phyloP scores from a whole-genome alignment of 1,140 invertebrate species.

The Drosophila triauraria region DNA sequence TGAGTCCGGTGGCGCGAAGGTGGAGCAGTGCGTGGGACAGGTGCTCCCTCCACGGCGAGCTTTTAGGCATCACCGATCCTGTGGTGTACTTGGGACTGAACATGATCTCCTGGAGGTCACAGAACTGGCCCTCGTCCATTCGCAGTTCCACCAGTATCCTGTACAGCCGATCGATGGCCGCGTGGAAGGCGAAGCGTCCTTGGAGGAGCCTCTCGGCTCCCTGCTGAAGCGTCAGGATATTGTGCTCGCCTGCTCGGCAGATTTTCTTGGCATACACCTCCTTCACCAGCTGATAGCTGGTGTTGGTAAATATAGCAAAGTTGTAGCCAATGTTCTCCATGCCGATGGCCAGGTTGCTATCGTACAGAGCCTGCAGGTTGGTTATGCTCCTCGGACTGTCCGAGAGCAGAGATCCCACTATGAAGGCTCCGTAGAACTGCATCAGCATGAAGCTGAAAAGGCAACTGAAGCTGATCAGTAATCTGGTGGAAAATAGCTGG shows the following conservation, averaged over 20 bases:
- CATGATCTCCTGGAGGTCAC: constrained; percentile 74
- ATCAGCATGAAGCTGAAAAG: constrained; percentile 86
- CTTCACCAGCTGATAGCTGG: constrained; percentile 45
- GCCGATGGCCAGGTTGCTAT: constrained; percentile 86
- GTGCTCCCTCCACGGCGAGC: constrained; percentile 70
- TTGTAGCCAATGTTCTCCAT: constrained; percentile 86
- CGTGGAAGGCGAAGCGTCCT: constrained; percentile 77
- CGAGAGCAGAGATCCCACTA: constrained; percentile 88
- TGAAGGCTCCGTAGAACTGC: constrained; percentile 88
- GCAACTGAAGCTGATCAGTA: constrained; percentile 85
- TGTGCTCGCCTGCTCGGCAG: constrained; percentile 30
- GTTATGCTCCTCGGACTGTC: constrained; percentile 86
- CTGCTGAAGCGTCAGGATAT: constrained; percentile 58
- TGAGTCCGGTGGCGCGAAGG: constrained; percentile 54
- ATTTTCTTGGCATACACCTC: constrained; percentile 63
- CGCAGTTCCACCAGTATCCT: constrained; percentile 39
- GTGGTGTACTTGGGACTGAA: constrained; percentile 51
- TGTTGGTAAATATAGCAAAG: constrained; percentile 84
- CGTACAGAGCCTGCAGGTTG: constrained; percentile 85
- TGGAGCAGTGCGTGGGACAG: constrained; percentile 52
- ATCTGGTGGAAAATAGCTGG: constrained; percentile 62
- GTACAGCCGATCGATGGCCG: constrained; percentile 68
- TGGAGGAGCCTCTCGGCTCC: constrained; percentile 56
- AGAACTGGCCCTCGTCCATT: constrained; percentile 64
- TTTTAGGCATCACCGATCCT: constrained; percentile 43